Percentiles rank a stretch among this genome's conserved stretches.
phyloP scores from a whole-genome alignment of 2,797 vertebrate genomes.

The Syndactyla subalaris region DNA sequence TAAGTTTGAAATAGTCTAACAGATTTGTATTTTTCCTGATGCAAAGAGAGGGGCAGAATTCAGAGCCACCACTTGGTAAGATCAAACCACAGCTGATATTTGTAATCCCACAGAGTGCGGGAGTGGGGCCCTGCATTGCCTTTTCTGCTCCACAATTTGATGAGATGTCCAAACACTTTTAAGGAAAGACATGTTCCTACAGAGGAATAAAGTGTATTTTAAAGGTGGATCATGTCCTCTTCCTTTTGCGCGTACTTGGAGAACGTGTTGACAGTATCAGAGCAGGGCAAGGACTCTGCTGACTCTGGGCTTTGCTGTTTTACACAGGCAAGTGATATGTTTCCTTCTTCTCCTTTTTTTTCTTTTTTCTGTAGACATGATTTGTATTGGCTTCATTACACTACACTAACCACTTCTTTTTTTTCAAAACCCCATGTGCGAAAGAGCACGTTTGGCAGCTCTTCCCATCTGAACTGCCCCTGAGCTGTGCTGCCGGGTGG shows the following conservation, averaged over 20 bases:
- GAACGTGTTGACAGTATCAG: not conserved
- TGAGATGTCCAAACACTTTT: not conserved
- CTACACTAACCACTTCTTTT: rapidly evolving
- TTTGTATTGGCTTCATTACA: not conserved
- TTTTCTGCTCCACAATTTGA: not conserved
- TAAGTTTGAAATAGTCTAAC: not conserved
- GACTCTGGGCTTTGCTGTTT: not conserved
- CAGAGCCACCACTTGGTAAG: not conserved
- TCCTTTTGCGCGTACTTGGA: not conserved
- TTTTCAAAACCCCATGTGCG: not conserved
- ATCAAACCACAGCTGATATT: not conserved
- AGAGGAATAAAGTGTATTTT: not conserved
- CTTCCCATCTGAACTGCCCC: not conserved
- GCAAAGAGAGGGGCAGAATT: not conserved
- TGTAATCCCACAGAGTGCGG: not conserved
- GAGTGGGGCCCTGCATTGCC: not conserved
- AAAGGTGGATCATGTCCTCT: not conserved
- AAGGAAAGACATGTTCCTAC: not conserved
- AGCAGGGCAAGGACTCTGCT: not conserved
- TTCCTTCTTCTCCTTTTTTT: not conserved
- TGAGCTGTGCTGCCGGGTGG: not conserved
- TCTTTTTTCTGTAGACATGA: not conserved
- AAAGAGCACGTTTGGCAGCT: not conserved
- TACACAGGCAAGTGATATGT: not conserved
- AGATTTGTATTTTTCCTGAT: not conserved